Evolutionary conservation across 2,888 invertebrate genomes (phyloP).

Genomic region (Calliphora vomitoria): DNA sequence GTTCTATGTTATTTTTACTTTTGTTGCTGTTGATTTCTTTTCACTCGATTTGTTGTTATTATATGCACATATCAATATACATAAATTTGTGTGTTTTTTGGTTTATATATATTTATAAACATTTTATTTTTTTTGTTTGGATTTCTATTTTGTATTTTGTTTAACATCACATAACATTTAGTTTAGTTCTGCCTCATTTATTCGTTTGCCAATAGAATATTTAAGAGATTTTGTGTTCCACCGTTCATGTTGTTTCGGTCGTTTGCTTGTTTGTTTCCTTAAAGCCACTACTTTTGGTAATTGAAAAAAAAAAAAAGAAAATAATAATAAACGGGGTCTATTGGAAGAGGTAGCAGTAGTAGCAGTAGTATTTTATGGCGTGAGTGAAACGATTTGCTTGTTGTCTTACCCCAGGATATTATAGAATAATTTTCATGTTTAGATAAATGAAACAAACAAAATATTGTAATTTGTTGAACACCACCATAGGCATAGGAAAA

Average conservation of each 20-base stretch:
- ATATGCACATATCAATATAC: conserved; percentile 70
- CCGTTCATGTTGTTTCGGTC: conserved; percentile 34
- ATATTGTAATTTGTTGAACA: not conserved
- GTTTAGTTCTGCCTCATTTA: conserved; percentile 73
- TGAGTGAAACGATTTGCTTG: conserved; percentile 56
- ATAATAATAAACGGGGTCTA: conserved; percentile 40
- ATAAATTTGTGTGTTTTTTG: conserved; percentile 55
- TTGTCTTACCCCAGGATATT: conserved; percentile 17
- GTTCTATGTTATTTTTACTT: not conserved
- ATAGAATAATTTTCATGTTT: conserved; percentile 36
- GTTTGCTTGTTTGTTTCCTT: conserved; percentile 51
- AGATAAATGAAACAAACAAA: conserved; percentile 17
- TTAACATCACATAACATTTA: conserved; percentile 72
- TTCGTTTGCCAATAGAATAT: conserved; percentile 72
- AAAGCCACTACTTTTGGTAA: conserved; percentile 67
- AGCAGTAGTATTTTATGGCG: conserved; percentile 20
- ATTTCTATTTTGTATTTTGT: conserved; percentile 56
- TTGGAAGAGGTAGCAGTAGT: not conserved
- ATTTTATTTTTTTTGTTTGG: conserved; percentile 12
- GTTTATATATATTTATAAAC: conserved; percentile 18
- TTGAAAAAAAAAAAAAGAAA: too few species aligned
- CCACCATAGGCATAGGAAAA: not conserved
- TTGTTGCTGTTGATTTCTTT: conserved; percentile 60
- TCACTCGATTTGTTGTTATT: conserved; percentile 70
- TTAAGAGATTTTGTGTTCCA: conserved; percentile 51